Conservation (phyloP, 2,888 invertebrate genomes). For the Dugesia japonica region DNA sequence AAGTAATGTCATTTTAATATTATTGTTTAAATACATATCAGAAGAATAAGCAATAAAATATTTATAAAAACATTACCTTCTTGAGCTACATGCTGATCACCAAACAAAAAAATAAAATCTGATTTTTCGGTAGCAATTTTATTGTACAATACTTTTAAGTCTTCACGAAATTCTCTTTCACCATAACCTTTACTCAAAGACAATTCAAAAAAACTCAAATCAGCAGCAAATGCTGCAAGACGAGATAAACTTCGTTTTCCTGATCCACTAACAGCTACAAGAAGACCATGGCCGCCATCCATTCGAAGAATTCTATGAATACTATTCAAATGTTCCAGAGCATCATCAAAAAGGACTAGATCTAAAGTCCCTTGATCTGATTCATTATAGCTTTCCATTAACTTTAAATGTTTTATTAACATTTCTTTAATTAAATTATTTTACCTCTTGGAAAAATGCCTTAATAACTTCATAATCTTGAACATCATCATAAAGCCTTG, state of each 20-base stretch:
- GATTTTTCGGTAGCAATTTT: slow-evolving; percentile 31
- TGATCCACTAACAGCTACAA: slow-evolving; percentile 34
- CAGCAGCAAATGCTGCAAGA: slow-evolving; percentile 30
- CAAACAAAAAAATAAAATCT: slow-evolving; percentile 33
- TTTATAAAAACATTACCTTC: slow-evolving; percentile 32
- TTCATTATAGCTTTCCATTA: slow-evolving; percentile 32
- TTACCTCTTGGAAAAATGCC: slow-evolving; percentile 33
- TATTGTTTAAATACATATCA: too few relatives aligned
- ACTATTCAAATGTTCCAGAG: slow-evolving; percentile 35
- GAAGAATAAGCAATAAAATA: not conserved
- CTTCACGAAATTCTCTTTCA: slow-evolving; percentile 35
- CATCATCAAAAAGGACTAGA: slow-evolving; percentile 35
- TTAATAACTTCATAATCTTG: slow-evolving; percentile 33
- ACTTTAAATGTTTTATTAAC: not conserved
- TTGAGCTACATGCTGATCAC: slow-evolving; percentile 35
- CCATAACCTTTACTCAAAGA: slow-evolving; percentile 30
- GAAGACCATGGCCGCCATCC: slow-evolving; percentile 34
- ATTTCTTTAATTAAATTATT: not conserved
- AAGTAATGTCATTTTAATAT: too few relatives aligned
- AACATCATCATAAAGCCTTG: slow-evolving; percentile 34
- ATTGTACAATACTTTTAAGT: slow-evolving; percentile 33
- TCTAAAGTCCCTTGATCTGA: slow-evolving; percentile 23
- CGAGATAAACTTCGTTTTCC: slow-evolving; percentile 31
- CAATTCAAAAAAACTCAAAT: slow-evolving; percentile 29
- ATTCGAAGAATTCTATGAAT: slow-evolving; percentile 34